Percentiles rank a stretch among this genome's conserved stretches.
Conservation (phyloP, 2,888 invertebrate genomes). For the Hemithea aestivaria region DNA sequence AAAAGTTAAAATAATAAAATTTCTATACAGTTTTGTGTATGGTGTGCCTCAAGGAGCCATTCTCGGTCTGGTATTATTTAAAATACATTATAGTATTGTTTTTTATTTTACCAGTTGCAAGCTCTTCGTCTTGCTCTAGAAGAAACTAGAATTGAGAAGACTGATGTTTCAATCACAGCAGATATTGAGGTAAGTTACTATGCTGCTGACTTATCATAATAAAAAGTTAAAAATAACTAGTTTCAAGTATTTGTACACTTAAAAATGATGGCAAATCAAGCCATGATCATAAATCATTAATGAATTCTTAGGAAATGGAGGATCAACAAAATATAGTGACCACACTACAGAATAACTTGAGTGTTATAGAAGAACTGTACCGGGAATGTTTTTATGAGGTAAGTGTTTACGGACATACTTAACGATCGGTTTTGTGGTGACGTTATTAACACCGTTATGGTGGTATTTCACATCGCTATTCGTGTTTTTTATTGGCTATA, state of each 20-base stretch:
- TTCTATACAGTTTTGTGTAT: not conserved
- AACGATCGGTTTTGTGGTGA: not conserved
- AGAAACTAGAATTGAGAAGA: constrained; percentile 32
- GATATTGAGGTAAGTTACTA: constrained; percentile 44
- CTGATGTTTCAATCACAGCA: constrained; percentile 36
- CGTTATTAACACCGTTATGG: not conserved
- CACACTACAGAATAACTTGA: constrained; percentile 52
- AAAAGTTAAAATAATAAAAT: no score
- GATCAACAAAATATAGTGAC: constrained; percentile 44
- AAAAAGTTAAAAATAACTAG: no score
- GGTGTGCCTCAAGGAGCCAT: constrained; percentile 5
- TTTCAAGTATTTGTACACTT: no score
- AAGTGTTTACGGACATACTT: constrained; percentile 22
- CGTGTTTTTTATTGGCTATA: no score
- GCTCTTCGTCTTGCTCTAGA: constrained; percentile 31
- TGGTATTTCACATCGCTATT: no score
- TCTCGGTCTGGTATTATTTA: not conserved
- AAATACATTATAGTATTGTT: not conserved
- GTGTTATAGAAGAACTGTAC: constrained; percentile 63
- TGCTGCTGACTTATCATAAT: no score
- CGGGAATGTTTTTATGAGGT: constrained; percentile 71
- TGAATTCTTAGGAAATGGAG: constrained; percentile 44
- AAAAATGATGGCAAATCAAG: not conserved
- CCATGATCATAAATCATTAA: constrained; percentile 1
- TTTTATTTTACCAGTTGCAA: constrained; percentile 31